Percentiles rank a stretch among this genome's conserved stretches.
Conservation (phyloP, 2,113 vertebrate genomes). For the Ophthalmolycus amberensis region DNA sequence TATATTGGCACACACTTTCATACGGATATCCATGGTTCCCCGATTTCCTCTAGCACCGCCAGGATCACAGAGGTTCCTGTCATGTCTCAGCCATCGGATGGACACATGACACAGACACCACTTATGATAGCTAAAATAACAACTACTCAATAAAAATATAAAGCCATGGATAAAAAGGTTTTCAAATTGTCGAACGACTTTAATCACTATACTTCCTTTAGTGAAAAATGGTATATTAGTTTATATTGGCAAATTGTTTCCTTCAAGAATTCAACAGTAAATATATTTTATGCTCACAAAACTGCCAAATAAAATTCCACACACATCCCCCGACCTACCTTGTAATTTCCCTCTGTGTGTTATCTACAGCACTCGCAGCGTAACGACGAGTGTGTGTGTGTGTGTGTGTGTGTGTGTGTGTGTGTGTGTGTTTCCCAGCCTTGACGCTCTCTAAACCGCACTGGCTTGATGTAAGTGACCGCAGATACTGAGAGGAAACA, state of each 20-base stretch:
- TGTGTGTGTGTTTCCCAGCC: conserved; percentile 21
- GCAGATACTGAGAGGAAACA: conserved; percentile 60
- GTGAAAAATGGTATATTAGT: background rate
- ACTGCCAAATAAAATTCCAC: conserved; percentile 15
- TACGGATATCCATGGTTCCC: background rate
- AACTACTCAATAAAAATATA: background rate
- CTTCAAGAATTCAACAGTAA: conserved; percentile 5
- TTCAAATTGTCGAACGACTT: background rate
- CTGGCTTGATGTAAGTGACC: conserved; percentile 69
- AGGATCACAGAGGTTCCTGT: background rate
- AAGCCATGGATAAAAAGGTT: background rate
- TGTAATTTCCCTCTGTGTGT: conserved; percentile 40
- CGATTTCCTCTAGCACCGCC: background rate
- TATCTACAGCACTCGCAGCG: conserved; percentile 45
- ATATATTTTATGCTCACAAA: background rate
- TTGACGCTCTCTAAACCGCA: conserved; percentile 64
- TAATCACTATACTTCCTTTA: background rate
- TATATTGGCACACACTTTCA: background rate
- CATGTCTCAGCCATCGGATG: background rate
- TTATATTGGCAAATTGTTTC: background rate
- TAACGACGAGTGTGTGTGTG: conserved; percentile 31
- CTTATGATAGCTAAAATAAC: background rate
- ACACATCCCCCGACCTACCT: conserved; percentile 31
- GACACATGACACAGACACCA: background rate
- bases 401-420: conserved; percentile 19